These are phyloP conservation scores for Charaxes varanes DNA, from an alignment of 1,140 invertebrate species.

Conservation along the genomic window DNA sequence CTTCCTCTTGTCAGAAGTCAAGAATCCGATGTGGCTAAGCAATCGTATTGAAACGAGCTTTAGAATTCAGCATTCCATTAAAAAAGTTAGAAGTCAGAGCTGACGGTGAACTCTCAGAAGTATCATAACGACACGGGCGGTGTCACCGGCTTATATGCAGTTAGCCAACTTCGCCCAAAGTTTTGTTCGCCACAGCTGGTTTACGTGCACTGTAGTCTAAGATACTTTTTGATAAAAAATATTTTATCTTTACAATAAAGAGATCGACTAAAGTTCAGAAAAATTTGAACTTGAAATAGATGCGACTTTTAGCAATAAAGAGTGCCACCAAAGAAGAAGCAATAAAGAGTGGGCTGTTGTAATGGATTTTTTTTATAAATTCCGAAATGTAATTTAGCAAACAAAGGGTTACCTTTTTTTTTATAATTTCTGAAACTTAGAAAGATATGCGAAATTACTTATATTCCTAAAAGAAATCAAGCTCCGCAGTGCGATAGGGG, in stretches of 20 bases:
- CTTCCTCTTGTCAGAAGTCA: too few species aligned
- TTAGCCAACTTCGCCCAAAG: neutral
- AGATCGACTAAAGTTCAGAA: too few species aligned
- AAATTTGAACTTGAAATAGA: too few species aligned
- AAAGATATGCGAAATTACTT: neutral
- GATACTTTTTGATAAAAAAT: too few species aligned
- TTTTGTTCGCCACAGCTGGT: neutral
- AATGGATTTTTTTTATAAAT: too few species aligned
- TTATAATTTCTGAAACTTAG: neutral
- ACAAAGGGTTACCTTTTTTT: too few species aligned
- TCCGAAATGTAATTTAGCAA: too few species aligned
- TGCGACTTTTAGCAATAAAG: too few species aligned
- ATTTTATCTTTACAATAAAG: too few species aligned
- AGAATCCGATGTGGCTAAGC: too few species aligned
- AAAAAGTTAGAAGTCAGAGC: conserved; percentile 1
- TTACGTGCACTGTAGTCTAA: conserved; percentile 1
- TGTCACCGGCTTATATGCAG: conserved; percentile 4
- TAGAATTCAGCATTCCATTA: neutral
- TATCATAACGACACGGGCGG: conserved; percentile 5
- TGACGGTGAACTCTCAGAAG: neutral
- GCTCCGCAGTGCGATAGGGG: conserved; percentile 7
- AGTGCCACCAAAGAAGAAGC: too few species aligned
- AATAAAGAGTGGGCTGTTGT: too few species aligned
- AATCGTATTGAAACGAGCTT: neutral
- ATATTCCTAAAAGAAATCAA: neutral